phyloP scores from a whole-genome alignment of 2,113 vertebrate species.

The Carassius auratus region DNA sequence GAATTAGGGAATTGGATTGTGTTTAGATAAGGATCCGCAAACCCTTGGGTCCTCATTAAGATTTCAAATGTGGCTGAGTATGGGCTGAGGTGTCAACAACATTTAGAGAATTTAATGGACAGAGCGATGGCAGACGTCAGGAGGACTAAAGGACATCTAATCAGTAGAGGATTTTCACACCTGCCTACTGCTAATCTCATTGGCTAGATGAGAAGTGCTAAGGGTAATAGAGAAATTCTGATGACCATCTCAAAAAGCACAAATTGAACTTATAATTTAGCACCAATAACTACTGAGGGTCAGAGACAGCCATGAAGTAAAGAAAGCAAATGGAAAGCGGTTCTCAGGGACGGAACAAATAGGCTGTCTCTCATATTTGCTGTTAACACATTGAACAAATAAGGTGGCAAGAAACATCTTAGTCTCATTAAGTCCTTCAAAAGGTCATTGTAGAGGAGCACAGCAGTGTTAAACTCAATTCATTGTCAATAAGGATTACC shows the following conservation, averaged over 20 bases:
- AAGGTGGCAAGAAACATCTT: not conserved
- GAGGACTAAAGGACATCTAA: constrained; percentile 69
- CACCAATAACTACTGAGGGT: not conserved
- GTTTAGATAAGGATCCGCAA: not conserved
- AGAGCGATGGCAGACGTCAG: constrained; percentile 45
- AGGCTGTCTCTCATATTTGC: not conserved
- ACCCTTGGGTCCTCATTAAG: constrained; percentile 10
- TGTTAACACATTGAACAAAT: not conserved
- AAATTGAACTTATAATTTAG: constrained; percentile 54
- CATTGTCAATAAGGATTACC: constrained; percentile 35
- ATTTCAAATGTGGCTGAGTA: not conserved
- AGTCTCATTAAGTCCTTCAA: not conserved
- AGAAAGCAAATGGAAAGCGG: not conserved
- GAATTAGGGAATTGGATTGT: constrained; percentile 14
- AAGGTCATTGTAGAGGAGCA: constrained; percentile 12
- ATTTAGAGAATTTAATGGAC: constrained; percentile 30
- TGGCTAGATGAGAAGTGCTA: constrained; percentile 17
- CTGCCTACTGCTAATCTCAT: constrained; percentile 65
- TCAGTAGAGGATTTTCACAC: constrained; percentile 69
- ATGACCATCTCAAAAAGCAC: constrained; percentile 69
- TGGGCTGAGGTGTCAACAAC: constrained; percentile 6
- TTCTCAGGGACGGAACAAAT: not conserved
- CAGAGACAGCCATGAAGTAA: not conserved
- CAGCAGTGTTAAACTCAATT: not conserved
- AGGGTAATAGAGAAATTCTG: constrained; percentile 72